A percentile compares a stretch with the other conserved stretches of the same genome.
phyloP scores from a whole-genome alignment of 2,888 invertebrate species.

The Sabellastarte sp. region DNA sequence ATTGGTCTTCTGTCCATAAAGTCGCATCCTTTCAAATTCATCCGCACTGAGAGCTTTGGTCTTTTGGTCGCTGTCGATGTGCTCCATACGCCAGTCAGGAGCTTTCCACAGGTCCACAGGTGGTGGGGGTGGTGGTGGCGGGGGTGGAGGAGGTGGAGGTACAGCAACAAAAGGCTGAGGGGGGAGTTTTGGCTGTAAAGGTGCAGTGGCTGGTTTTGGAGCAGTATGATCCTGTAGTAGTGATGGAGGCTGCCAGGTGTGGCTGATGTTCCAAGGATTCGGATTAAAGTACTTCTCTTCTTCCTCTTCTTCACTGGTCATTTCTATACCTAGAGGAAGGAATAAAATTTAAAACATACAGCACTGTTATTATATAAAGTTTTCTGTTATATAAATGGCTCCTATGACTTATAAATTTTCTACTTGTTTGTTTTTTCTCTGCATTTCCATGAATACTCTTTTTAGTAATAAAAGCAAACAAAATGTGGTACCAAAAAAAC shows the following conservation, averaged over 20 bases:
- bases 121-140: not conserved
- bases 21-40: conserved; percentile 46
- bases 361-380: no score
- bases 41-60: conserved; percentile 35
- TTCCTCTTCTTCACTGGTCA: not conserved
- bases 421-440: no score
- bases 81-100: not conserved
- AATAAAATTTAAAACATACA: no score
- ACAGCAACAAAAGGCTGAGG: not conserved
- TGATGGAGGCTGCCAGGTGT: not conserved
- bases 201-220: not conserved
- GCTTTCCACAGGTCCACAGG: not conserved
- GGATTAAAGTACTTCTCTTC: conserved; percentile 3
- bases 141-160: not conserved
- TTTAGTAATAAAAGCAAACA: no score
- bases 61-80: not conserved
- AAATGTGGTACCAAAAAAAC: no score
- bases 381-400: no score
- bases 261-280: not conserved
- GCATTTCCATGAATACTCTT: no score
- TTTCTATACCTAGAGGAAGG: not conserved
- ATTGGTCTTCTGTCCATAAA: conserved; percentile 38
- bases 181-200: conserved; percentile 15
- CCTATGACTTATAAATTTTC: no score
- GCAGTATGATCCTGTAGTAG: not conserved